phyloP scores from a whole-genome alignment of 2,113 vertebrate species.

The Sialia sialis region DNA sequence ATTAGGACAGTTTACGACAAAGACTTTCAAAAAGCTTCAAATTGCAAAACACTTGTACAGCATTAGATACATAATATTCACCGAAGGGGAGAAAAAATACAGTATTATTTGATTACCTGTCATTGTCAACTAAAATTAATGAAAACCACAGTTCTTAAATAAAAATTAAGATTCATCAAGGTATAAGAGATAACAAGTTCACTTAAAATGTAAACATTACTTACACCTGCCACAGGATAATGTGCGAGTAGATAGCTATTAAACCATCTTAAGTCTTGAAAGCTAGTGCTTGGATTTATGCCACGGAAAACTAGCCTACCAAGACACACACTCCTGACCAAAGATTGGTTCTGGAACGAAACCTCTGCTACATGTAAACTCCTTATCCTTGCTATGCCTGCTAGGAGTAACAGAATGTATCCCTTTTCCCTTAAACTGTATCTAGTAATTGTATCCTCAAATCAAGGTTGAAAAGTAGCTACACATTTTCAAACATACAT shows the following conservation, averaged over 20 bases:
- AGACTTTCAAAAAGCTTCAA: neutral
- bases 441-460: neutral
- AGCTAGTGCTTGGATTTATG: neutral
- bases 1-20: neutral
- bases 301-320: neutral
- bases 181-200: neutral
- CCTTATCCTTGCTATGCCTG: neutral
- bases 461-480: neutral
- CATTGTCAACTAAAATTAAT: neutral
- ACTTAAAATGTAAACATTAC: slow-evolving; percentile 10
- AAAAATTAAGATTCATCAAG: neutral
- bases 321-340: neutral
- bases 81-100: neutral
- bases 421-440: neutral
- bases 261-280: slow-evolving; percentile 1
- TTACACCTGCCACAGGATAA: neutral
- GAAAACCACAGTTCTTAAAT: neutral
- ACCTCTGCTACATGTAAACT: neutral
- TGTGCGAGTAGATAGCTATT: neutral
- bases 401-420: neutral
- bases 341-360: neutral
- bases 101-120: neutral
- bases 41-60: neutral
- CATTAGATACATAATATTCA: neutral
- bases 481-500: neutral